A percentile compares a stretch with the other conserved stretches of the same genome.
Evolutionary conservation across 2,888 invertebrate species (phyloP).

Genomic region (Phorcus lineatus): DNA sequence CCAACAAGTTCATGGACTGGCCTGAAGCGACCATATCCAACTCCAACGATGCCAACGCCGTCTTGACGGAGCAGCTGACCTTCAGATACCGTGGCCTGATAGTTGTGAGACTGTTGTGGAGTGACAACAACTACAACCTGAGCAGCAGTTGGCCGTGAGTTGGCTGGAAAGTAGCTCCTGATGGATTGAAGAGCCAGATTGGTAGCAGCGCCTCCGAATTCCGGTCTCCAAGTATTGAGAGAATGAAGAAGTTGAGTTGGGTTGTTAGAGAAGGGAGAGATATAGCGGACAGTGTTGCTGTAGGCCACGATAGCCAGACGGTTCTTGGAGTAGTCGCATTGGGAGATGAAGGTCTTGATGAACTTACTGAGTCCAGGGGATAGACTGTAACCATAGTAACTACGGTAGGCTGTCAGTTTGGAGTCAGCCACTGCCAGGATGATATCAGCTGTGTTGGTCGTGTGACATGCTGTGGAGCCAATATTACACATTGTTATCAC

Average conservation of each 20-base stretch:
- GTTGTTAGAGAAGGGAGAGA: conserved; percentile 5
- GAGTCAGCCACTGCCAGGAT: not conserved
- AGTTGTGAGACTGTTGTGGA: not conserved
- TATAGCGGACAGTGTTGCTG: conserved; percentile 6
- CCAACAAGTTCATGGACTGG: not conserved
- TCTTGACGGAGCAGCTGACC: not conserved
- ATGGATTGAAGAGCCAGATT: not conserved
- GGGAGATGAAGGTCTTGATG: not conserved
- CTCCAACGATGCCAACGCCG: not conserved
- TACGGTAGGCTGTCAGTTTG: not conserved
- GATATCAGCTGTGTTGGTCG: not conserved
- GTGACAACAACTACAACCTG: not conserved
- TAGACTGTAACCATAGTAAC: not conserved
- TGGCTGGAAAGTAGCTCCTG: not conserved
- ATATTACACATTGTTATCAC: too few relatives aligned
- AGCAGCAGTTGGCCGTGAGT: not conserved
- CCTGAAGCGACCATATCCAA: not conserved
- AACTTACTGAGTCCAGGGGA: not conserved
- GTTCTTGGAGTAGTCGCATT: not conserved
- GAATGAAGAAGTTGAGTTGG: not conserved
- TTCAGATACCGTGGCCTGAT: not conserved
- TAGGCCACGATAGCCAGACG: not conserved
- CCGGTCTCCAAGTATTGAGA: not conserved
- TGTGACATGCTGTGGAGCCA: not conserved
- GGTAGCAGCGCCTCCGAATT: not conserved